Percentiles rank a stretch among this genome's conserved stretches.
phyloP scores from a whole-genome alignment of 2,888 invertebrate species.

The Gymnosoma rotundatum region DNA sequence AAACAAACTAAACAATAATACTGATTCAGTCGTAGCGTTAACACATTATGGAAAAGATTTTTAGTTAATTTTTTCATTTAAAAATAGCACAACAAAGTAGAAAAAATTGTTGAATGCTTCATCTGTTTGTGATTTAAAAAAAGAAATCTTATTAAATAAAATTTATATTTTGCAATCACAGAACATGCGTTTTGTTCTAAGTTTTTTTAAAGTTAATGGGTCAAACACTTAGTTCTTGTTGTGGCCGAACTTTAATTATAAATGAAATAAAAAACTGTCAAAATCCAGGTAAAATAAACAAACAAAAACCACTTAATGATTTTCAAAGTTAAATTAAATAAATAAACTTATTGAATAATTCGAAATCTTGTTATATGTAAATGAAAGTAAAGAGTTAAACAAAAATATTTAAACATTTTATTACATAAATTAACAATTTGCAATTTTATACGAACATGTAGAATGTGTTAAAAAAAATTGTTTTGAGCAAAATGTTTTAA shows the following conservation, averaged over 20 bases:
- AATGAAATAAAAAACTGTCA: conserved; percentile 77
- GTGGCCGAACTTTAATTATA: conserved; percentile 77
- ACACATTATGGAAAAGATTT: conserved; percentile 40
- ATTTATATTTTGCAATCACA: conserved; percentile 5
- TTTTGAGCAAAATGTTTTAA: too few species aligned
- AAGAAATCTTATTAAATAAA: not conserved
- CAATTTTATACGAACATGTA: too few species aligned
- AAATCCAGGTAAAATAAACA: conserved; percentile 76
- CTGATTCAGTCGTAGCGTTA: conserved; percentile 63
- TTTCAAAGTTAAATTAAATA: not conserved
- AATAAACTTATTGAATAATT: not conserved
- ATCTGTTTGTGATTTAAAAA: conserved; percentile 3
- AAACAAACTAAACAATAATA: conserved; percentile 23
- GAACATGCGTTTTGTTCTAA: conserved; percentile 41
- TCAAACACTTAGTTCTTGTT: conserved; percentile 76
- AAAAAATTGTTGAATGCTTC: not conserved
- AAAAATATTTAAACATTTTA: too few species aligned
- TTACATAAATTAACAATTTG: too few species aligned
- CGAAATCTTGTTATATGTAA: too few species aligned
- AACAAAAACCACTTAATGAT: not conserved
- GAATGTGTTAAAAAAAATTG: too few species aligned
- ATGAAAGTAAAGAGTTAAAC: too few species aligned
- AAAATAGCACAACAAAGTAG: not conserved
- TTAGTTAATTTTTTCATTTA: not conserved
- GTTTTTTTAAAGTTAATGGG: conserved; percentile 74